phyloP scores from a whole-genome alignment of 2,113 vertebrate genomes.

The Bagarius yarrelli region DNA sequence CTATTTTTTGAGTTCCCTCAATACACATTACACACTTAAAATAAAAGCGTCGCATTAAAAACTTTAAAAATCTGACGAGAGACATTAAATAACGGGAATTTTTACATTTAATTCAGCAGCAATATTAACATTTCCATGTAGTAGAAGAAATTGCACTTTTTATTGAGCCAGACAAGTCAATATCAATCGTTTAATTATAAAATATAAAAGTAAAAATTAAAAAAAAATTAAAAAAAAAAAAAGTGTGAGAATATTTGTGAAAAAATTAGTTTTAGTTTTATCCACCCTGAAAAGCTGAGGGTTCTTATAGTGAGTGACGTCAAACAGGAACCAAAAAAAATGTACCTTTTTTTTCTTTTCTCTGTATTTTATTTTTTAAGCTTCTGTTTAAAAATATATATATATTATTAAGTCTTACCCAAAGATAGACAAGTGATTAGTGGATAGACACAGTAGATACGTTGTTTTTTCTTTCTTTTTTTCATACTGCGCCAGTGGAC shows the following conservation, averaged over 20 bases:
- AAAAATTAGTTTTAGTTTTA: background rate
- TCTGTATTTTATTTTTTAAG: background rate
- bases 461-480: background rate
- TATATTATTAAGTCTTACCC: background rate
- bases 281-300: background rate
- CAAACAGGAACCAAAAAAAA: background rate
- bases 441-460: background rate
- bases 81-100: background rate
- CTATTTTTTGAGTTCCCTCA: background rate
- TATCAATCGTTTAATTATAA: background rate
- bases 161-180: background rate
- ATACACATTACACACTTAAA: background rate
- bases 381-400: background rate
- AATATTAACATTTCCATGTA: background rate
- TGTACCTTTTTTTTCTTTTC: background rate
- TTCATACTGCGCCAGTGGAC: background rate
- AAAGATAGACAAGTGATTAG: too few relatives aligned
- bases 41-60: background rate
- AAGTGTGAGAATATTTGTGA: conserved; percentile 5
- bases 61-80: background rate
- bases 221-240: too few relatives aligned
- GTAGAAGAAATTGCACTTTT: background rate
- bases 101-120: background rate
- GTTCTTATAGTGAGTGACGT: conserved; percentile 3
- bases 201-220: background rate